Evolutionary conservation across 2,888 invertebrate genomes (phyloP).

Genomic region (Encarsia formosa): DNA sequence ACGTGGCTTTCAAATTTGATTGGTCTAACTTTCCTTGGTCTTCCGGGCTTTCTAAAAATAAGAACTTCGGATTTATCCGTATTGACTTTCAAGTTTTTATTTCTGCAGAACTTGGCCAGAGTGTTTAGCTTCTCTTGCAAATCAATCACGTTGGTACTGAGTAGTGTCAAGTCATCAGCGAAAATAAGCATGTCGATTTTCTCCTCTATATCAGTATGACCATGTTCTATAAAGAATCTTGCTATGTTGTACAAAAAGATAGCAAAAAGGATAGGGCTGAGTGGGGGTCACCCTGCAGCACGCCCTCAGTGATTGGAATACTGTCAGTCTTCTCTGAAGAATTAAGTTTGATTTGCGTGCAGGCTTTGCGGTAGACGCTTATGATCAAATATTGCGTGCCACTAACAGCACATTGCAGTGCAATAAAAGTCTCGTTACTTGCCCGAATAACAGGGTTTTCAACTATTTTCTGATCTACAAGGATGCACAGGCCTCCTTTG

Average conservation of each 20-base stretch:
- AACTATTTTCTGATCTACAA: neutral
- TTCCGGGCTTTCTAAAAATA: no score
- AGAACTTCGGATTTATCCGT: neutral
- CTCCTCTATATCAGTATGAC: no score
- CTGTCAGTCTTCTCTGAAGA: no score
- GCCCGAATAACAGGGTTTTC: neutral
- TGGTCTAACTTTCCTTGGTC: no score
- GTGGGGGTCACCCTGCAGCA: no score
- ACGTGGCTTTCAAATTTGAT: no score
- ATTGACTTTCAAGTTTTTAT: neutral
- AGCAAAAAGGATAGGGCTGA: no score
- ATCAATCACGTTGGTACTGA: neutral
- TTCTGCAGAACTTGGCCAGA: neutral
- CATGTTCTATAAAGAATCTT: no score
- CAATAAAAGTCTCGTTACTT: neutral
- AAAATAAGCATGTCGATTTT: no score
- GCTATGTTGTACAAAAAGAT: no score
- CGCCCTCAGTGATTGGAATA: no score
- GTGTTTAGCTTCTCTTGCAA: neutral
- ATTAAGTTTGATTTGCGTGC: no score
- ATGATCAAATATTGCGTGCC: neutral
- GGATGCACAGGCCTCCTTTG: neutral
- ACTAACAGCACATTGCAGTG: neutral
- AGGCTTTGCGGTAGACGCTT: neutral
- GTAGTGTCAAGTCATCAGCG: neutral